A percentile compares a stretch with the other conserved stretches of the same genome.
These are phyloP conservation scores for Bradysia coprophila DNA, from an alignment of 1,140 invertebrate genomes.

Conservation along the genomic window DNA sequence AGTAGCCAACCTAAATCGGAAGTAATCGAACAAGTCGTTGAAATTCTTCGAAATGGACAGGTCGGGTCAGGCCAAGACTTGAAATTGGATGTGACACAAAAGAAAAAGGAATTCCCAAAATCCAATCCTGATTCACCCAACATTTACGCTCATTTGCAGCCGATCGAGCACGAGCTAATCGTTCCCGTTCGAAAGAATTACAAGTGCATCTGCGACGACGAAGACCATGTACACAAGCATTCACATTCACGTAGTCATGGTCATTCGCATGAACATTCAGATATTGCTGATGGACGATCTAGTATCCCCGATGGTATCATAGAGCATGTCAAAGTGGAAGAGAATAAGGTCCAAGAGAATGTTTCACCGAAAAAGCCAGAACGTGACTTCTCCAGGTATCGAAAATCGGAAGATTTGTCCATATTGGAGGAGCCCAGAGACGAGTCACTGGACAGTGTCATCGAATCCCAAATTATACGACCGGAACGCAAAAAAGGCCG, in stretches of 20 bases:
- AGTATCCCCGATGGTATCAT: background rate
- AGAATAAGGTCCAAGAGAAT: no score
- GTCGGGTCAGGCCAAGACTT: no score
- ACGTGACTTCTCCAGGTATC: constrained; percentile 2
- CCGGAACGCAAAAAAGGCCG: background rate
- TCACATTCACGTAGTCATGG: background rate
- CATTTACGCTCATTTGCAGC: no score
- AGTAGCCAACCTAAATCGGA: background rate
- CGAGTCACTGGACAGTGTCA: background rate
- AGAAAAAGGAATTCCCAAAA: no score
- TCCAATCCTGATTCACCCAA: no score
- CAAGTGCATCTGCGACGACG: constrained; percentile 1
- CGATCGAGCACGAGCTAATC: background rate
- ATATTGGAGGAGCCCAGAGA: background rate
- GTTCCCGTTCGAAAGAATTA: background rate
- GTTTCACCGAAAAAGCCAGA: constrained; percentile 4
- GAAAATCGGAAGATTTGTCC: background rate
- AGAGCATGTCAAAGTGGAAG: background rate
- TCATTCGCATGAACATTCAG: background rate
- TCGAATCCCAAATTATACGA: background rate
- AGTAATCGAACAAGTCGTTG: no score
- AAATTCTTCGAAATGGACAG: no score
- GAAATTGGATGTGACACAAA: no score
- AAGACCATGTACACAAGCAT: background rate
- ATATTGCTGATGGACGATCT: background rate